Base-by-base conservation (phyloP, 2,797 vertebrate genomes). In the Arctocebus calabarensis region DNA sequence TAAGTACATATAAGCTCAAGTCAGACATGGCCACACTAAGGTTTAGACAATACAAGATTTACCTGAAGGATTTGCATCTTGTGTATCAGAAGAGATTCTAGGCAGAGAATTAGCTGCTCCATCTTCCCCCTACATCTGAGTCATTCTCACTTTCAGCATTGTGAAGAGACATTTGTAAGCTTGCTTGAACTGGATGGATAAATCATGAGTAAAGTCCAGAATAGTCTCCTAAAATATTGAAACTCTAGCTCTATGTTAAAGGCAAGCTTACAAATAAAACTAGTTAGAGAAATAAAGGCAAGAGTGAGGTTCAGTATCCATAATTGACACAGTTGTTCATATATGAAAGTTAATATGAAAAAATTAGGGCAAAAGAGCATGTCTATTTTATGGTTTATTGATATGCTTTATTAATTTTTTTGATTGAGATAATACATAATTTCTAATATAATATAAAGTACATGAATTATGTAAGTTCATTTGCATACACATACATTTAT, bases 1-100 rank as follows among this genome's bases (percentile, higher is more conserved):
- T 62, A 98, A 98, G 45, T 1, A 59, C 17, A 87, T 95, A 45
- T 68, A 88, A 23, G 43, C 89, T 90, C 2, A 95, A 89, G 34
- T 91, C 37, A 34, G 84, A 20, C 4, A 14, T 43, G 79, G 23
- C 59, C 0, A 1, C 64, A 91, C 90, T 11, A 66, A 48, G 0
- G 0, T 55, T 66, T 55, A 61, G 9, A 10, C 23, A 48, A 10
- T 82, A 29, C 0, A 16, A 11, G 22, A 23, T 25, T 71, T 70
- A 78, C 48, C 32, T 75, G 61, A 94, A 84, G 6, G 10, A n/a
- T 52, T 73, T 22, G 0, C 5, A n/a, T 92, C 77, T 43, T 71
- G 0, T 66, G 25, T 68, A 32, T 92, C 71, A 91, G 55, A 73
- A 34, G 9, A 59, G 43, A 74, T 91, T 97, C 74, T 86, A 93